Base-by-base conservation (phyloP, 2,888 invertebrate species). In the Synanthedon formicaeformis region DNA sequence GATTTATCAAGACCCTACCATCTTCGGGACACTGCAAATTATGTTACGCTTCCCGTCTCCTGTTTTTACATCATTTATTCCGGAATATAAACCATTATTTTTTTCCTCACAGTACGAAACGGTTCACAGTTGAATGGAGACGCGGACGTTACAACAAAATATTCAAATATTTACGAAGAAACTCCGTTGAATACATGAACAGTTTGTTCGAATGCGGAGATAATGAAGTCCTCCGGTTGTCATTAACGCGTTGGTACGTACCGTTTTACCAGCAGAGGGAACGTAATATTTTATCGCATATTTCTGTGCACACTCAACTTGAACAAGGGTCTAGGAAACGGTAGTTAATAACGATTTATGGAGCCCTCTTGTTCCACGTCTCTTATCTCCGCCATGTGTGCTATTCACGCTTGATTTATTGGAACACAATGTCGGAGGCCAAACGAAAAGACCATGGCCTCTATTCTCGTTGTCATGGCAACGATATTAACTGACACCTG, bases 281-380 rank as follows among this genome's bases (percentile, higher is more conserved):
- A 50, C n/a, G 27, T 12, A n/a, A 40, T 50, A 50, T 34, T 34
- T 40, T 34, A 40, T 49, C 49, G 57, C 59, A 62, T 57, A 57
- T 59, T 60, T 57, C 65, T 57, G 65, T 64, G 67, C 70, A 48
- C 56, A 70, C 73, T 75, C 69, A 62, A 67, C 62, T 69, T 71
- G 73, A 77, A 77, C 78, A 74, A 73, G 79, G 77, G 71, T 64
- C 69, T 66, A 71, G 66, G 71, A 70, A 71, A 66, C 65, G 73
- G 75, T 74, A 78, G 78, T 81, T 81, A 81, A 82, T 81, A 81
- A 81, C 80, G 83, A 85, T 86, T 84, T 85, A 85, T 82, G 76
- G 75, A 74, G 75, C 81, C 82, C 81, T 81, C 82, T 86, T 84
- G 84, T 85, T 81, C 79, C 73, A 69, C 66, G 70, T 69, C 77